phyloP scores from a whole-genome alignment of 2,797 vertebrate genomes.

The Rousettus madagascariensis region DNA sequence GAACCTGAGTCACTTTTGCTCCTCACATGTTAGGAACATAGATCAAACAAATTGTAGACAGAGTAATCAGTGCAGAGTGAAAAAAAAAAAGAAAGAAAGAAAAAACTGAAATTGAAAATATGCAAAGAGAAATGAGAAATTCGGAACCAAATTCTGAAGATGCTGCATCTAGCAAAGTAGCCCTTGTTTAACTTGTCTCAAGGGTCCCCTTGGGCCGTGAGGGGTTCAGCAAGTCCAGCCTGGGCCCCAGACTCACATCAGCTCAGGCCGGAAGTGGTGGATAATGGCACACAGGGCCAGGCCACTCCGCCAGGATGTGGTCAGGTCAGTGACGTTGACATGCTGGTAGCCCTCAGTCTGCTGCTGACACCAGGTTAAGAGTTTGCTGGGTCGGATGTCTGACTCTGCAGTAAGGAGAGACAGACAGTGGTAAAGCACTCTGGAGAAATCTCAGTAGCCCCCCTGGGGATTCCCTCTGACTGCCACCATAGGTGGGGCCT shows the following conservation, averaged over 20 bases:
- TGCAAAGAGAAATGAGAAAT: not conserved
- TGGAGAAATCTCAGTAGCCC: not conserved
- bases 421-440: not conserved
- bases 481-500: not conserved
- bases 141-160: not conserved
- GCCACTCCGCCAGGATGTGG: constrained; percentile 93
- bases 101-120: not conserved
- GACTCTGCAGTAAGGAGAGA: constrained; percentile 87
- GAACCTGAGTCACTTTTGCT: not conserved
- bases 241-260: constrained; percentile 88
- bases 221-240: not conserved
- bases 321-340: constrained; percentile 91
- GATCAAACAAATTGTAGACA: not conserved
- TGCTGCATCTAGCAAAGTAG: not conserved
- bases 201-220: not conserved
- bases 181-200: not conserved
- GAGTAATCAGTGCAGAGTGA: not conserved
- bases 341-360: constrained; percentile 94
- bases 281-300: constrained; percentile 95
- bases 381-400: constrained; percentile 92
- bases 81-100: not conserved
- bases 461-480: not conserved
- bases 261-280: constrained; percentile 94
- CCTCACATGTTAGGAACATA: not conserved
- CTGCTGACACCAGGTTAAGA: constrained; percentile 97